Conservation (phyloP, 2,888 invertebrate genomes). For the Nomada ferruginata region DNA sequence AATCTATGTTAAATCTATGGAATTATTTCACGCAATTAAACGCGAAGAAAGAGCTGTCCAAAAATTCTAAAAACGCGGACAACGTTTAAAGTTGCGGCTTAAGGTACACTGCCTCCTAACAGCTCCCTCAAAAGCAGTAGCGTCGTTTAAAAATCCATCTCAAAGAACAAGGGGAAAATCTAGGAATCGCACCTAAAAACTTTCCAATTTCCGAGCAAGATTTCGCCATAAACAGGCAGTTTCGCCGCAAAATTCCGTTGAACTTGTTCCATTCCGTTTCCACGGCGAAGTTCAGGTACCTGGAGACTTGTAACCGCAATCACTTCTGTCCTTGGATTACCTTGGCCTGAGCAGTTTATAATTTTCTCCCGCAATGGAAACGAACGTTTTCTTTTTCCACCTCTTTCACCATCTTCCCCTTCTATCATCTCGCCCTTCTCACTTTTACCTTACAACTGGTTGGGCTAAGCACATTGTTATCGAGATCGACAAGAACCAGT, state of each 20-base stretch:
- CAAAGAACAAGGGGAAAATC: background rate
- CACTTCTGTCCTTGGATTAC: slow-evolving; percentile 65
- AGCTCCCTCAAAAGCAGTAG: background rate
- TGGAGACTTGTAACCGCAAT: slow-evolving; percentile 67
- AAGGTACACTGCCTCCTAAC: background rate
- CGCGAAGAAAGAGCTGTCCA: background rate
- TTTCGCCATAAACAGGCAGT: slow-evolving; percentile 17
- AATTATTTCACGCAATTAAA: background rate
- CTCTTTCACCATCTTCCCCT: slow-evolving; percentile 20
- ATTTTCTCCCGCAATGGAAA: slow-evolving; percentile 66
- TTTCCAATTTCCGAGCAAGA: slow-evolving; percentile 1
- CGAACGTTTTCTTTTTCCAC: slow-evolving; percentile 52
- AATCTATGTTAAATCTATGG: no score
- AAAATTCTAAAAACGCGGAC: background rate
- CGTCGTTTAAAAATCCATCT: background rate
- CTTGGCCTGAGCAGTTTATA: slow-evolving; percentile 70
- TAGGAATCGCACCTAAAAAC: slow-evolving; percentile 11
- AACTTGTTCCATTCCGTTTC: slow-evolving; percentile 33
- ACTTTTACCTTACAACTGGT: slow-evolving; percentile 53
- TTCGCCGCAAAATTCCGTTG: slow-evolving; percentile 28
- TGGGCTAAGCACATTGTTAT: slow-evolving; percentile 67
- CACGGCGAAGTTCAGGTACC: slow-evolving; percentile 43
- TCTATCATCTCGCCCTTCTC: slow-evolving; percentile 4
- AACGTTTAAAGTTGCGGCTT: background rate
- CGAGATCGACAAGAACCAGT: slow-evolving; percentile 45